Evolutionary conservation across 1,140 invertebrate species (phyloP).

Genomic region (Cotesia glomerata): DNA sequence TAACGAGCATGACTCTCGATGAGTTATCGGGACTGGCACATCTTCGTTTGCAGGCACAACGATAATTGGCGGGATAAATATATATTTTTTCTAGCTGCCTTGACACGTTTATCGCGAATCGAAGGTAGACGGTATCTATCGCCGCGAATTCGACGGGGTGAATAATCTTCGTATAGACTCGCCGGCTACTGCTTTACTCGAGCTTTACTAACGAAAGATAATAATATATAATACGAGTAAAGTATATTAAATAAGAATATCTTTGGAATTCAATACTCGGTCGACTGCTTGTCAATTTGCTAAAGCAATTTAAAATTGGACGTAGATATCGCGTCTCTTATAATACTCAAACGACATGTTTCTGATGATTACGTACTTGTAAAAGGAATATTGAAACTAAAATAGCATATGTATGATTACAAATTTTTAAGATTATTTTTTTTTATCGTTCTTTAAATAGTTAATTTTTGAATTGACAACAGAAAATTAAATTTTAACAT

Average conservation of each 20-base stretch:
- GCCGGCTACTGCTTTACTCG: background rate
- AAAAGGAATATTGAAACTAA: no score
- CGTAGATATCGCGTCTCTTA: no score
- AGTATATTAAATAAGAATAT: background rate
- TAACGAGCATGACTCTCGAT: slow-evolving; percentile 1
- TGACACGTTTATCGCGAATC: slow-evolving; percentile 26
- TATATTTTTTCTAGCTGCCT: slow-evolving; percentile 16
- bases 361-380: no score
- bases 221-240: background rate
- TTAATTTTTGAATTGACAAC: no score
- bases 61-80: slow-evolving; percentile 36
- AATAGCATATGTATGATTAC: no score
- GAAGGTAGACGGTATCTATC: slow-evolving; percentile 18
- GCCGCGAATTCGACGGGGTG: slow-evolving; percentile 1
- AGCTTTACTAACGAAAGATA: background rate
- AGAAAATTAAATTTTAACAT: no score
- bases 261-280: no score
- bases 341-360: no score
- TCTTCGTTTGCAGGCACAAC: slow-evolving; percentile 20
- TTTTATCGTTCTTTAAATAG: no score
- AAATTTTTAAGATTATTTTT: no score
- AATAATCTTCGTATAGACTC: slow-evolving; percentile 13
- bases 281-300: no score
- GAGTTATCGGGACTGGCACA: slow-evolving; percentile 4
- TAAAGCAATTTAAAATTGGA: no score